phyloP scores from a whole-genome alignment of 2,113 vertebrate species.

The Cairina moschata region DNA sequence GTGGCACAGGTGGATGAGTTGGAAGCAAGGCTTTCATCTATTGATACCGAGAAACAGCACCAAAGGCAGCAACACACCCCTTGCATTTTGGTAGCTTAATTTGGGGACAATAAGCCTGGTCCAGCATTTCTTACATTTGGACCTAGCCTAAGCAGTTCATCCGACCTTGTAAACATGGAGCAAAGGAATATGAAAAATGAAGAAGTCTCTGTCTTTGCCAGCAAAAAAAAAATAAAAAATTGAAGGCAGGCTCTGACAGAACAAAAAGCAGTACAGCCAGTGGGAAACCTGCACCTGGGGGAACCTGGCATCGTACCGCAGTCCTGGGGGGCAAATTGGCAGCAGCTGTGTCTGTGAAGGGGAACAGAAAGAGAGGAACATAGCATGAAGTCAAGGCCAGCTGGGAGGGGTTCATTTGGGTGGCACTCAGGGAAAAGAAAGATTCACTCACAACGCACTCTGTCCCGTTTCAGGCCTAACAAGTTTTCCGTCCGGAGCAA shows the following conservation, averaged over 20 bases:
- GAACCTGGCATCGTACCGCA: neutral
- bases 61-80: neutral
- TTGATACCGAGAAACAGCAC: neutral
- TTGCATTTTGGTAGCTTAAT: neutral
- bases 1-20: neutral
- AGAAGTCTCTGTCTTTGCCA: neutral
- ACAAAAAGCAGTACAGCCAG: neutral
- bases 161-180: neutral
- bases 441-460: neutral
- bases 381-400: neutral
- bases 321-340: neutral
- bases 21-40: neutral
- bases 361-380: neutral
- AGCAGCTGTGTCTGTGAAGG: neutral
- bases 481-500: slow-evolving; percentile 72
- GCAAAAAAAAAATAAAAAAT: neutral
- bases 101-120: neutral
- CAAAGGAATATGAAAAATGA: neutral
- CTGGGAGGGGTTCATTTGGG: neutral
- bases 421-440: neutral
- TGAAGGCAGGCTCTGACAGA: neutral
- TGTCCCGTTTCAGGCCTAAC: slow-evolving; percentile 63
- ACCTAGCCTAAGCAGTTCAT: neutral
- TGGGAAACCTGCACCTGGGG: neutral
- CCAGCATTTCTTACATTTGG: neutral